phyloP scores from a whole-genome alignment of 2,113 vertebrate species.

The Epinephelus lanceolatus region DNA sequence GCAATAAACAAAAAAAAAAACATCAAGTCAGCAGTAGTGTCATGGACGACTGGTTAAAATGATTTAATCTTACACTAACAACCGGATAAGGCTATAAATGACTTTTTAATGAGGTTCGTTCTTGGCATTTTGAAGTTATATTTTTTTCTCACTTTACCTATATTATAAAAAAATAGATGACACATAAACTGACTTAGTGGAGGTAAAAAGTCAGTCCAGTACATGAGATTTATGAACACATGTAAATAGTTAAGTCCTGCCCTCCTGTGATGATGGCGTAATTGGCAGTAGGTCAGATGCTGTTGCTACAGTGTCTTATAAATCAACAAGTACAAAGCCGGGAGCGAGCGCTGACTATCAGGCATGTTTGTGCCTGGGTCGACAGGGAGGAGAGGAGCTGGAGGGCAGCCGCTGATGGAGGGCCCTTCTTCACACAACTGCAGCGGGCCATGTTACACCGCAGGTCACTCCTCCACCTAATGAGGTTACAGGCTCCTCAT shows the following conservation, averaged over 20 bases:
- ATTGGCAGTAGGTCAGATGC: slow-evolving; percentile 68
- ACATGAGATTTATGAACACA: slow-evolving; percentile 59
- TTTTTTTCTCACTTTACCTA: background rate
- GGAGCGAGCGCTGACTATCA: slow-evolving; percentile 36
- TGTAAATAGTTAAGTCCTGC: slow-evolving; percentile 63
- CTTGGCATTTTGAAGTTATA: background rate
- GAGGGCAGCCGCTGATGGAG: slow-evolving; percentile 64
- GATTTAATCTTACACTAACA: background rate
- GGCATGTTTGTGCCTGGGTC: slow-evolving; percentile 70
- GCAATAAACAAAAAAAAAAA: background rate
- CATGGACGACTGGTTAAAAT: background rate
- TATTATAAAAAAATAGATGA: background rate
- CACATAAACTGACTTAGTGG: background rate
- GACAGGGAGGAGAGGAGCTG: slow-evolving; percentile 43
- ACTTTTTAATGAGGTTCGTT: background rate
- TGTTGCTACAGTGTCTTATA: slow-evolving; percentile 65
- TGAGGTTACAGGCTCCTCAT: slow-evolving; percentile 75
- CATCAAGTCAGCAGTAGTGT: background rate
- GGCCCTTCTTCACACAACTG: slow-evolving; percentile 57
- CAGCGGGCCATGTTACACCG: slow-evolving; percentile 55
- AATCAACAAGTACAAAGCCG: slow-evolving; percentile 75
- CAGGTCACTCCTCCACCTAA: slow-evolving; percentile 75
- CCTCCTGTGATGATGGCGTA: slow-evolving; percentile 66
- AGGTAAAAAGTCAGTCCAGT: background rate
- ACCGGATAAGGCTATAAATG: too few relatives aligned